Evolutionary conservation across 2,888 invertebrate species (phyloP).

Genomic region (Entomobrya proxima): DNA sequence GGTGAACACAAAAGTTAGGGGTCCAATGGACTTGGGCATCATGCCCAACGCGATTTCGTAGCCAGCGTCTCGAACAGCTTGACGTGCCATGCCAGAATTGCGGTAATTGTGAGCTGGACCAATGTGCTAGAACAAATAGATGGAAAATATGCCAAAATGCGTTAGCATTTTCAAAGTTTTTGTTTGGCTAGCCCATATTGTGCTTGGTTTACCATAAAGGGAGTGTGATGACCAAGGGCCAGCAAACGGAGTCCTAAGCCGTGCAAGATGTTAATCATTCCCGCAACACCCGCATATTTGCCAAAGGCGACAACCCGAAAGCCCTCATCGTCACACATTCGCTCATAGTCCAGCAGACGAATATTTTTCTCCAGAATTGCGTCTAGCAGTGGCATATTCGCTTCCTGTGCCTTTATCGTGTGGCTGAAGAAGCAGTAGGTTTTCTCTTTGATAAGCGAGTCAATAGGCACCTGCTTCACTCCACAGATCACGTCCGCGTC

Average conservation of each 20-base stretch:
- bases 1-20: constrained; percentile 96
- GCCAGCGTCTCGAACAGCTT: constrained; percentile 98
- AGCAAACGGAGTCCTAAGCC: constrained; percentile 94
- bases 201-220: constrained; percentile 90
- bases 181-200: no score
- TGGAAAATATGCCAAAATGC: neutral
- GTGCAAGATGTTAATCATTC: constrained; percentile 98
- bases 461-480: constrained; percentile 96
- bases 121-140: constrained; percentile 66
- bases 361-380: constrained; percentile 96
- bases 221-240: constrained; percentile 98
- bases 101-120: constrained; percentile 97
- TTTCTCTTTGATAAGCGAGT: constrained; percentile 94
- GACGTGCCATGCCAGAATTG: constrained; percentile 97
- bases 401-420: constrained; percentile 99
- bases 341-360: constrained; percentile 97
- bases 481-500: constrained; percentile 98
- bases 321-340: constrained; percentile 90
- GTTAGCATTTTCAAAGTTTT: neutral
- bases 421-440: constrained; percentile 99
- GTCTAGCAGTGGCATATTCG: constrained; percentile 97
- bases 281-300: constrained; percentile 98
- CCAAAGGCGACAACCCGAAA: constrained; percentile 98
- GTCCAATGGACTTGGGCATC: constrained; percentile 94
- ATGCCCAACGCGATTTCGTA: constrained; percentile 97